Base-by-base conservation (phyloP, 53 echinoderm and acorn worm species). In the Holothuria scabra region DNA sequence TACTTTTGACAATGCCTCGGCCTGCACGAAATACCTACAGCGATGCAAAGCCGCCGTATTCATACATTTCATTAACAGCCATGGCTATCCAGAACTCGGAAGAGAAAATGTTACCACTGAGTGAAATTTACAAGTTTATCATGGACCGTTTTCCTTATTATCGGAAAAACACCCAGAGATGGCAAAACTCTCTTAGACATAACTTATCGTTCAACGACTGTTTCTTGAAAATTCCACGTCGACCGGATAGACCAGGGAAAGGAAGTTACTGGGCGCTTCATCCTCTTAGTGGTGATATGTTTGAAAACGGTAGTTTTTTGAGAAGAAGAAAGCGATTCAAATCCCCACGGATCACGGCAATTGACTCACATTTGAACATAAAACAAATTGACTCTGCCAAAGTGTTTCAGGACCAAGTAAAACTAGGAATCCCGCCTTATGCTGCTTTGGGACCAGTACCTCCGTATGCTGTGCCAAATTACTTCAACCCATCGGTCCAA, bases 221-320 rank as follows among this genome's bases (percentile, higher is more conserved):
- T 59, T 99, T 99, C 75, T 84, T 99, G 87, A 99, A 99, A 82
- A 95, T 99, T 12, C 99, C 99, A 3, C 94, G 99, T 37, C 94
- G 99, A 18, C 99, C 99, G n/a, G 97, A 99, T 71, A 87, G 99
- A 66, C 99, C 99, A 19, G 99, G 99, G 24, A 99, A 99, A 33
- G 99, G 99, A 59, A 99, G 99, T 86, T 99, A 99, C 89, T 99
- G 99, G 99, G 99, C 99, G 14, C 87, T 99, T 8, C 99, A 99
- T 21, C 99, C 99, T 14, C 87, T 99, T 59, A 95, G 99, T 59
- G 91, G 87, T 8, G 99, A 99, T 57, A 99, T 99, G 99, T 99
- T 99, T 81, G 99, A 99, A 87, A 99, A 99, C 76, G 99, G 99
- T 7, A 99, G 99, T 74, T 99, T 99, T 86, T 84, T 99, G 38